Base-by-base conservation (phyloP, 1,140 invertebrate species). In the Drosophila jambulina region DNA sequence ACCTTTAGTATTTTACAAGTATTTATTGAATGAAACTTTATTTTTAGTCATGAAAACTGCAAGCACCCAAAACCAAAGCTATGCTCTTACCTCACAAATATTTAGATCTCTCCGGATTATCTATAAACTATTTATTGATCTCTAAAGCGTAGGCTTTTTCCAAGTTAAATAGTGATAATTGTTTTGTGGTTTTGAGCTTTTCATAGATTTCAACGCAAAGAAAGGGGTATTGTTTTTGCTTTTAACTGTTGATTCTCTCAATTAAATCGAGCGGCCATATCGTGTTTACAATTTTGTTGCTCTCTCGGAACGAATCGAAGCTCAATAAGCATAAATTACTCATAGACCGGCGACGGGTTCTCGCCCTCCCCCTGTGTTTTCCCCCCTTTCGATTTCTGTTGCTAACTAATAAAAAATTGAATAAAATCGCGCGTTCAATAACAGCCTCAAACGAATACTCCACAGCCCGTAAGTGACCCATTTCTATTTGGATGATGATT, bases 391-490 rank as follows among this genome's bases (percentile, higher is more conserved):
- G 25, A 19, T 48, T 57, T 29, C 40, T 46, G 57, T 70, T 78
- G 70, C 40, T 87, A 48, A 51, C 67, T 88, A 81, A 90, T 88
- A 90, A 88, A 88, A 62, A 85, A 88, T 90, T 88, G 82, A 90
- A 88, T 88, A 88, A 88, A 85, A 88, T 88, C 81, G 78, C 86
- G 81, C 85, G 65, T 76, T 88, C 85, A 88, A 88, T 88, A 85
- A 79, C 85, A 88, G 62, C 63, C 32, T 57, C 64, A 62, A 68
- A 43, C 59, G 27, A 45, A 69, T 19, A 45, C 12, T 19, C 21
- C 6, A 36, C 42, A 19, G 21, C 6, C 12, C 9, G 42, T 40
- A 48, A 70, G 17, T 58, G 42, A 90, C 85, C 78, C 78, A 72
- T 82, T 84, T 88, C 81, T 53, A 70, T 75, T 78, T 78, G 58